These are phyloP conservation scores for Tromatobia lineatoria DNA, from an alignment of 2,888 invertebrate species.

Conservation along the genomic window DNA sequence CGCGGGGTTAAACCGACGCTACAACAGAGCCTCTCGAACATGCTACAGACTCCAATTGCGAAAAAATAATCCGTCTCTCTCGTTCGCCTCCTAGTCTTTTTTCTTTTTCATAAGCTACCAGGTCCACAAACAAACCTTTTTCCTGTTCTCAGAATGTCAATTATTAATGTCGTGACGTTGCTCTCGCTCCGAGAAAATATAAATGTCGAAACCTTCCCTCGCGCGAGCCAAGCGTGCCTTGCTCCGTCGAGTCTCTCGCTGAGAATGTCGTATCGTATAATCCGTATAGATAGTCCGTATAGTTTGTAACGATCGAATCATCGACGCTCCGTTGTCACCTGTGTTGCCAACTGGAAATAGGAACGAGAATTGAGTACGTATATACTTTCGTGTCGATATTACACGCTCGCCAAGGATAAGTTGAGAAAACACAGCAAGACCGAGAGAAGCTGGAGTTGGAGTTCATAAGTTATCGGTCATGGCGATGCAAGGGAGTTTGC, in stretches of 20 bases:
- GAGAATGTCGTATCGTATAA: constrained; percentile 53
- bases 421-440: constrained; percentile 48
- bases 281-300: constrained; percentile 33
- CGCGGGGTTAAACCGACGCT: constrained; percentile 55
- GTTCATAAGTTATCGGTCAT: constrained; percentile 79
- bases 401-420: constrained; percentile 44
- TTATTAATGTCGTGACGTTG: constrained; percentile 68
- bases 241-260: constrained; percentile 28
- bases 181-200: constrained; percentile 56
- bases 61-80: constrained; percentile 56
- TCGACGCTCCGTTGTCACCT: constrained; percentile 58
- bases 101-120: constrained; percentile 50
- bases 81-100: constrained; percentile 12
- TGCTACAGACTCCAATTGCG: constrained; percentile 64
- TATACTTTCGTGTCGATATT: constrained; percentile 56
- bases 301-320: constrained; percentile 61
- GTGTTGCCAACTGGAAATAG: constrained; percentile 29
- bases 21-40: constrained; percentile 65
- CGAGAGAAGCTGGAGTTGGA: constrained; percentile 67
- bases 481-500: constrained; percentile 60
- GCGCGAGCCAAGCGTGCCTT: constrained; percentile 54
- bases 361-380: constrained; percentile 47
- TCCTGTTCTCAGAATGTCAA: constrained; percentile 60
- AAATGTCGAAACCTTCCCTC: constrained; percentile 69
- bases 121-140: constrained; percentile 25